These are phyloP conservation scores for Gavialis gangeticus DNA, from an alignment of 2,113 vertebrate species.

Conservation along the genomic window DNA sequence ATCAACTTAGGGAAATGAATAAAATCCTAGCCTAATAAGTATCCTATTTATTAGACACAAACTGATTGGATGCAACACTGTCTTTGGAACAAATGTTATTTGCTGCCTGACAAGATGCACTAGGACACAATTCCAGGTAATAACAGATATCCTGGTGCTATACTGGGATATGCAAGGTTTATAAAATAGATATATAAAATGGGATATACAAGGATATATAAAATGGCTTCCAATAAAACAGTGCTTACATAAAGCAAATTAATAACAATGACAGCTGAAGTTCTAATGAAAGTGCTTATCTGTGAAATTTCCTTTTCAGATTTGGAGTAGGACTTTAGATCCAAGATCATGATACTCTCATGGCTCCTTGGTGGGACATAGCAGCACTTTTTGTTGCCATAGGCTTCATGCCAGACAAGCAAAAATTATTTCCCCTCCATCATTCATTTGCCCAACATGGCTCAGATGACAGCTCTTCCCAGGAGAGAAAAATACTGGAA, in stretches of 20 bases:
- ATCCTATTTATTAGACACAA: slow-evolving; percentile 9
- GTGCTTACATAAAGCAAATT: not conserved
- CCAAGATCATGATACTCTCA: not conserved
- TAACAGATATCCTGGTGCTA: not conserved
- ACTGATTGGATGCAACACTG: not conserved
- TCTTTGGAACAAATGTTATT: not conserved
- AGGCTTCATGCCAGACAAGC: not conserved
- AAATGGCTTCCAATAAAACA: slow-evolving; percentile 7
- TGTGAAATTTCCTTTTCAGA: not conserved
- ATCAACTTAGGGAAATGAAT: not conserved
- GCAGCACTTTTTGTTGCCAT: not conserved
- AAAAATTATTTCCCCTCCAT: not conserved
- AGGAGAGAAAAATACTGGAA: not conserved
- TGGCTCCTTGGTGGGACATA: not conserved
- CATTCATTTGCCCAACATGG: not conserved
- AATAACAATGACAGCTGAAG: not conserved
- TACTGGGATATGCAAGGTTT: not conserved
- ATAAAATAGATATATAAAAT: slow-evolving; percentile 14
- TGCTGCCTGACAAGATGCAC: not conserved
- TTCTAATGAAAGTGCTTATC: not conserved
- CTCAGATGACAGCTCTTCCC: not conserved
- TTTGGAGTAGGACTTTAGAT: not conserved
- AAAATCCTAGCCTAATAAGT: not conserved
- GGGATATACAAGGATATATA: not conserved
- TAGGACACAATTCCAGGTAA: slow-evolving; percentile 22